Percentiles rank a stretch among this genome's conserved stretches.
These are phyloP conservation scores for Brachylomia viminalis DNA, from an alignment of 2,888 invertebrate genomes.

Conservation along the genomic window DNA sequence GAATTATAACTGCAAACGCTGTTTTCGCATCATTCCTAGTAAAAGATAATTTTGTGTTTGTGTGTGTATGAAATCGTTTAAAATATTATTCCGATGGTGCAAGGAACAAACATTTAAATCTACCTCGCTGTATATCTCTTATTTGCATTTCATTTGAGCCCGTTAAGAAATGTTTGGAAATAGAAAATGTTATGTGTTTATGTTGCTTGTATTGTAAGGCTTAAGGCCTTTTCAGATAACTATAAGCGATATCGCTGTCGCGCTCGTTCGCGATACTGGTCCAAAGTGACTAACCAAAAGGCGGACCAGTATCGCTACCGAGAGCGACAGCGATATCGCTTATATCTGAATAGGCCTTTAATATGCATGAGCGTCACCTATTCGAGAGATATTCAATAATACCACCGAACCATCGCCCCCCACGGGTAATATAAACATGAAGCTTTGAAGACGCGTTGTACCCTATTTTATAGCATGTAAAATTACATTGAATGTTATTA, in stretches of 20 bases:
- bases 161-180: slow-evolving; percentile 66
- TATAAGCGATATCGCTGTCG: neutral
- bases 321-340: neutral
- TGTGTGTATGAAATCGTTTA: slow-evolving; percentile 60
- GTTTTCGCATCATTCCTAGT: slow-evolving; percentile 73
- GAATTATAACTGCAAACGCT: slow-evolving; percentile 59
- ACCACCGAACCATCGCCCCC: slow-evolving; percentile 46
- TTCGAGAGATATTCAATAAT: slow-evolving; percentile 38
- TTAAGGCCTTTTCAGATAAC: slow-evolving; percentile 36
- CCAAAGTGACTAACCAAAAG: too few relatives aligned
- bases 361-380: slow-evolving; percentile 71
- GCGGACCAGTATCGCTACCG: too few relatives aligned
- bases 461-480: slow-evolving; percentile 30
- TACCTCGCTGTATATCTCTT: slow-evolving; percentile 81
- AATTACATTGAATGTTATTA: slow-evolving; percentile 52
- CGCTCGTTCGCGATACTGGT: too few relatives aligned
- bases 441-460: slow-evolving; percentile 34
- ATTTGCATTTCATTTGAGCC: slow-evolving; percentile 74
- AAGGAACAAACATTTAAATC: slow-evolving; percentile 79
- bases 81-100: slow-evolving; percentile 57
- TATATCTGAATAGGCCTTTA: neutral
- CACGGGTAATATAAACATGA: slow-evolving; percentile 39
- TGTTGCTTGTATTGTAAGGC: slow-evolving; percentile 66
- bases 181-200: slow-evolving; percentile 62
- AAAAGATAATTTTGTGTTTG: slow-evolving; percentile 63